These are phyloP conservation scores for Standfussiana lucernea DNA, from an alignment of 2,888 invertebrate species.

Conservation along the genomic window DNA sequence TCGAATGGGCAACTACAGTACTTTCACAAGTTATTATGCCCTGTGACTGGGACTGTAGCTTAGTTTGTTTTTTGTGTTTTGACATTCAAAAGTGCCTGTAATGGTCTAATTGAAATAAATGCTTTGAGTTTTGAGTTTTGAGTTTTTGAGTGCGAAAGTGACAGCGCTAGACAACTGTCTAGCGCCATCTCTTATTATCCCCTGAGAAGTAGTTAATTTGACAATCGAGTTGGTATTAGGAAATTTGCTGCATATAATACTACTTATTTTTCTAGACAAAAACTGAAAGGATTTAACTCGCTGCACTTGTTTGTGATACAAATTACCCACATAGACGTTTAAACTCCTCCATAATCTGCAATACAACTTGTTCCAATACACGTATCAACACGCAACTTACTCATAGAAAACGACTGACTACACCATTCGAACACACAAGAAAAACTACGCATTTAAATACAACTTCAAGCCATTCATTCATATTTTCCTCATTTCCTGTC, in stretches of 20 bases:
- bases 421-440: slow-evolving; percentile 17
- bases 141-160: no score
- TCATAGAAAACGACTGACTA: slow-evolving; percentile 25
- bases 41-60: no score
- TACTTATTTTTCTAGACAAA: background rate
- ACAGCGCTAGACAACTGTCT: no score
- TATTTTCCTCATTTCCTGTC: slow-evolving; percentile 49
- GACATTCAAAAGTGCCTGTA: no score
- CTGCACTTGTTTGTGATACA: background rate
- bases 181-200: no score
- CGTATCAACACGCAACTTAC: slow-evolving; percentile 13
- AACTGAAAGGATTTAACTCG: background rate
- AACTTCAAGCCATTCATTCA: slow-evolving; percentile 42
- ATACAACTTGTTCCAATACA: slow-evolving; percentile 5
- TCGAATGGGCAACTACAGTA: no score
- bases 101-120: no score
- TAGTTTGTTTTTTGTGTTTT: no score
- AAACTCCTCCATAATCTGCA: background rate
- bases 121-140: no score
- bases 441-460: slow-evolving; percentile 31
- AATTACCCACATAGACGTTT: background rate
- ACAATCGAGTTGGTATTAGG: background rate
- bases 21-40: no score
- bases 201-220: background rate
- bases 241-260: background rate